Evolutionary conservation across 2,113 vertebrate genomes (phyloP), one percentile per base, ranked within the genome.

Genomic region (Myxocyprinus asiaticus): DNA sequence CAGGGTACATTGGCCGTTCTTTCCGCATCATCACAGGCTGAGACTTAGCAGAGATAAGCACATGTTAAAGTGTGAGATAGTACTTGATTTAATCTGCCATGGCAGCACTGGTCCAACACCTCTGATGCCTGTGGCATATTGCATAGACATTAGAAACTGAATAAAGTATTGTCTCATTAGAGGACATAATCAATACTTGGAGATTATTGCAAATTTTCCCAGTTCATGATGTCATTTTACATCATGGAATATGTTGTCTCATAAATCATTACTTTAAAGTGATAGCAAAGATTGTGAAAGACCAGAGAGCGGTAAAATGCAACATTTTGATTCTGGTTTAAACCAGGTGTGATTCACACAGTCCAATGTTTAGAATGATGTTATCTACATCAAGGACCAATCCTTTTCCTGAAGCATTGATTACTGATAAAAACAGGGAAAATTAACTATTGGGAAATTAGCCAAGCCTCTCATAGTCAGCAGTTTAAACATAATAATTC

Each of bases 1-100:
- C 89, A 90, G 85, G 81, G 85, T 81, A 68, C 67, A 75, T 67
- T 12, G 66, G 68, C 85, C 78, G 84, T 78, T 84, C 64, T 85
- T 84, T 89, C 83, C 68, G 17, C 78, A 79, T 68, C 71, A 15
- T 48, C 66, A 66, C 76, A 84, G 87, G 85, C 86, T 84, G 83
- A 88, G 50, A 51, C 63, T 77, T 50, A 82, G 83, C 85, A 84
- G 78, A 91, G 81, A 85, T 79, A 77, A 78, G 76, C 81, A 79
- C 86, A 86, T 71, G 79, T 76, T 82, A 53, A 76, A 82, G 81
- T 80, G 84, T 83, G 77, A 80, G 67, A 48, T 69, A 67, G 73
- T 83, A 83, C 85, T 81, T 82, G 67, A 82, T 78, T 84, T 50
- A 82, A 86, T 82, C 87, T 84, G 77, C 63, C 45, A 81, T 78